Conservation (phyloP, 2,797 vertebrate species). For the Parotocinclus haroldoi region DNA sequence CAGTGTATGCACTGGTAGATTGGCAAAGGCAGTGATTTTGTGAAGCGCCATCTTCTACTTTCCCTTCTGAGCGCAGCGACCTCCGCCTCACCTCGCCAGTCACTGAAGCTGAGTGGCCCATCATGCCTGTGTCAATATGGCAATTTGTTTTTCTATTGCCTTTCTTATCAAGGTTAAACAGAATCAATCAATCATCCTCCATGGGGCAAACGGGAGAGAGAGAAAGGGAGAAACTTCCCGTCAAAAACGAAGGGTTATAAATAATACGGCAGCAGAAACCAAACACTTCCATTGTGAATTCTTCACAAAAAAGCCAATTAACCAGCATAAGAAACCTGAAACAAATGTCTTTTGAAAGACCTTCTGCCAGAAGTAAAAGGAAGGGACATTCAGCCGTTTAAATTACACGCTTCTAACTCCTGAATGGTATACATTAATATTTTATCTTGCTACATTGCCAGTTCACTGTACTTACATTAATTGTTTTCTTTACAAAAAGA, state of each 20-base stretch:
- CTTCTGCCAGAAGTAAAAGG: conserved; percentile 70
- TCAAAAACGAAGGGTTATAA: conserved; percentile 67
- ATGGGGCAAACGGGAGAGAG: conserved; percentile 46
- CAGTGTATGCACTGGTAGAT: conserved; percentile 30
- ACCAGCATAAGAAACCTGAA: conserved; percentile 67
- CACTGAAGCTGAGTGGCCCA: conserved; percentile 66
- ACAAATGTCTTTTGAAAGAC: conserved; percentile 76
- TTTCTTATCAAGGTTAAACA: conserved; percentile 78
- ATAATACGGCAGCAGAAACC: conserved; percentile 65
- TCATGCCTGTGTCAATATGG: conserved; percentile 72
- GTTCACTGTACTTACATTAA: conserved; percentile 63
- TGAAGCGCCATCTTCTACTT: conserved; percentile 38
- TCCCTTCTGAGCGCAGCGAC: conserved; percentile 50
- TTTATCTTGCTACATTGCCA: conserved; percentile 74
- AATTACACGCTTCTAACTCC: conserved; percentile 74
- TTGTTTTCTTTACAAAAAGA: conserved; percentile 47
- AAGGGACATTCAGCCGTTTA: conserved; percentile 67
- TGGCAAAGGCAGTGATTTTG: conserved; percentile 41
- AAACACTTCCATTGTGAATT: conserved; percentile 65
- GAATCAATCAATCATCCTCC: conserved; percentile 77
- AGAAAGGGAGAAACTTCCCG: conserved; percentile 53
- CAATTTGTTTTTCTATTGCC: conserved; percentile 76
- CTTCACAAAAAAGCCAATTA: conserved; percentile 75
- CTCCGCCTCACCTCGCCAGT: conserved; percentile 68
- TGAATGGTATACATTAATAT: conserved; percentile 74